phyloP scores from a whole-genome alignment of 2,113 vertebrate species.

The Uria aalge region DNA sequence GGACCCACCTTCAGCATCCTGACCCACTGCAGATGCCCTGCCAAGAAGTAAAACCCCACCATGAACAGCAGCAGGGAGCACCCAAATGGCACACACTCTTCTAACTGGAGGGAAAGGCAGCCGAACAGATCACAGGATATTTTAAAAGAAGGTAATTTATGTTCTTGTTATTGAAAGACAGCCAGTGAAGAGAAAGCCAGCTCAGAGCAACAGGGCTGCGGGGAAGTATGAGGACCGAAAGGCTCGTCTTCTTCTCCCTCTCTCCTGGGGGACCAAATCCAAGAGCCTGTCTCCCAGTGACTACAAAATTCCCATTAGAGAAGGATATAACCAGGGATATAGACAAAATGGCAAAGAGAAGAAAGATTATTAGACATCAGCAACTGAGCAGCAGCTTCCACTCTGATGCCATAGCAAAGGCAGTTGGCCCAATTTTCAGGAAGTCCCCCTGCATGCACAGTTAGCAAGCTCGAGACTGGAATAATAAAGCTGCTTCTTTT shows the following conservation, averaged over 20 bases:
- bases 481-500: not conserved
- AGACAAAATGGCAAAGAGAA: not conserved
- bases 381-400: not conserved
- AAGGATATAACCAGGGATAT: not conserved
- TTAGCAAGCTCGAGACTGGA: not conserved
- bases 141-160: not conserved
- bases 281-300: not conserved
- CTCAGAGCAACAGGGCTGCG: not conserved
- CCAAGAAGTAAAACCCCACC: not conserved
- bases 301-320: not conserved
- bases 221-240: fast-evolving
- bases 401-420: fast-evolving
- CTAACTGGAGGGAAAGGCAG: not conserved
- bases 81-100: fast-evolving
- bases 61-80: not conserved
- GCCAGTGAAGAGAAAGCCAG: not conserved
- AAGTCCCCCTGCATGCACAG: not conserved
- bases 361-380: not conserved
- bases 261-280: not conserved
- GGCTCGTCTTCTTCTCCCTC: not conserved
- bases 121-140: not conserved
- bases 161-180: not conserved
- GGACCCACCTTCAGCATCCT: not conserved
- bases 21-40: not conserved
- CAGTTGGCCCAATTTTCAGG: not conserved